Percentiles rank a stretch among this genome's conserved stretches.
Evolutionary conservation across 2,113 vertebrate genomes (phyloP).

Genomic region (Vulpes ferrilata): DNA sequence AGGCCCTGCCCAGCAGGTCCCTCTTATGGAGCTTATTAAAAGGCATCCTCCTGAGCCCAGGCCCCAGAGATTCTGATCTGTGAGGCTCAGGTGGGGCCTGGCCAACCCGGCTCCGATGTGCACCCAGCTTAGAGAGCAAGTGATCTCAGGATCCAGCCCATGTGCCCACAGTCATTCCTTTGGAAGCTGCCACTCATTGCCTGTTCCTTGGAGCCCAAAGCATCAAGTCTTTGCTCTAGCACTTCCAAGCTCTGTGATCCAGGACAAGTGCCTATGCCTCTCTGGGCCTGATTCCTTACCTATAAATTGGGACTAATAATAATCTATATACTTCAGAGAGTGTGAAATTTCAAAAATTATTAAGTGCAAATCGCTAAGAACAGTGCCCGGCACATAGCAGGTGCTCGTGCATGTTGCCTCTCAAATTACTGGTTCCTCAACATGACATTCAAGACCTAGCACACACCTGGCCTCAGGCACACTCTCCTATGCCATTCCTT

Average conservation of each 20-base stretch:
- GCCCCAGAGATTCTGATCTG: not conserved
- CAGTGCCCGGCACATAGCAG: not conserved
- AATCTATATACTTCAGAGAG: not conserved
- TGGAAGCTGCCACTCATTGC: not conserved
- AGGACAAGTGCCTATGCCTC: not conserved
- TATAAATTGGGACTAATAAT: not conserved
- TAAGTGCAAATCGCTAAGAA: too few species aligned
- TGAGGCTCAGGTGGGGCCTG: not conserved
- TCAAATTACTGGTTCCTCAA: not conserved
- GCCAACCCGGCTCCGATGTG: not conserved
- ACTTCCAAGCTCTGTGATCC: not conserved
- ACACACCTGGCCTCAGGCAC: fast-evolving
- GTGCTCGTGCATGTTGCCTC: too few species aligned
- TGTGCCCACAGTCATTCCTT: not conserved
- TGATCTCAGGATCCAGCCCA: not conserved
- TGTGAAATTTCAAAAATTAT: not conserved
- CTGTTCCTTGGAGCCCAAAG: not conserved
- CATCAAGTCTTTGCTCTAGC: not conserved
- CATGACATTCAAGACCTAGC: not conserved
- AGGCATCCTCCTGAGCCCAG: not conserved
- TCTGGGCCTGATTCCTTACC: not conserved
- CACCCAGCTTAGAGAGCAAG: not conserved
- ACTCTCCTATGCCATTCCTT: fast-evolving
- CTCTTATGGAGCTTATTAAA: not conserved
- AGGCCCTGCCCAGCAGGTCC: not conserved